Conservation (phyloP, 2,797 vertebrate genomes). For the Artibeus lituratus region DNA sequence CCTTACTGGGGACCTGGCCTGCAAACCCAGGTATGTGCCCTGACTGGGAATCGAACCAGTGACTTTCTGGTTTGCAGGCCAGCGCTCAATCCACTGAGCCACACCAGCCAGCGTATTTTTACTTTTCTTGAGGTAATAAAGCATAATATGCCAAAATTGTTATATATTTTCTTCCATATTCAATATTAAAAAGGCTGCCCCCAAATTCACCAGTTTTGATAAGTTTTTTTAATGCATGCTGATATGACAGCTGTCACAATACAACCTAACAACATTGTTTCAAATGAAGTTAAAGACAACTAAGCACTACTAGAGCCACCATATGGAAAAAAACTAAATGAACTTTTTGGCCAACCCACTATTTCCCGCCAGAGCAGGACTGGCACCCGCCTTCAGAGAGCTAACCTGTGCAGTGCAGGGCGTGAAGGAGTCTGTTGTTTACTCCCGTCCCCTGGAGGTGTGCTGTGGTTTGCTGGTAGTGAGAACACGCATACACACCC, state of each 20-base stretch:
- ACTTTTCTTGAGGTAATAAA: not conserved
- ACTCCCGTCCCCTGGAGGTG: not conserved
- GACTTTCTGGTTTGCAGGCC: too few relatives aligned
- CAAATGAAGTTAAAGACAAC: not conserved
- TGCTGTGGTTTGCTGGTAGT: not conserved
- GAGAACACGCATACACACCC: not conserved
- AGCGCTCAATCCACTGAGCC: too few relatives aligned
- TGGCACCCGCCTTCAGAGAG: not conserved
- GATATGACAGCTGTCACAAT: not conserved
- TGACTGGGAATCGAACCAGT: too few relatives aligned
- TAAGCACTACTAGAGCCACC: not conserved
- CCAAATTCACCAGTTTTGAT: not conserved
- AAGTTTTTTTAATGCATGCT: not conserved
- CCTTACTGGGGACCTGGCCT: too few relatives aligned
- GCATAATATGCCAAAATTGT: not conserved
- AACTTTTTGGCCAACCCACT: not conserved
- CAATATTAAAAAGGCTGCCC: not conserved
- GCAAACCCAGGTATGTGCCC: too few relatives aligned
- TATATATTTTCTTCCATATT: not conserved
- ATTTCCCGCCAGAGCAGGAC: not conserved
- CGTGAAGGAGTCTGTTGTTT: constrained; percentile 41
- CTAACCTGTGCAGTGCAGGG: not conserved
- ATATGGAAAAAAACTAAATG: not conserved
- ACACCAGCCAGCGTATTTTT: not conserved
- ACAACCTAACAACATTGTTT: not conserved